Percentiles rank a stretch among this genome's conserved stretches.
phyloP scores from a whole-genome alignment of 2,888 invertebrate genomes.

The Amorpha juglandis region DNA sequence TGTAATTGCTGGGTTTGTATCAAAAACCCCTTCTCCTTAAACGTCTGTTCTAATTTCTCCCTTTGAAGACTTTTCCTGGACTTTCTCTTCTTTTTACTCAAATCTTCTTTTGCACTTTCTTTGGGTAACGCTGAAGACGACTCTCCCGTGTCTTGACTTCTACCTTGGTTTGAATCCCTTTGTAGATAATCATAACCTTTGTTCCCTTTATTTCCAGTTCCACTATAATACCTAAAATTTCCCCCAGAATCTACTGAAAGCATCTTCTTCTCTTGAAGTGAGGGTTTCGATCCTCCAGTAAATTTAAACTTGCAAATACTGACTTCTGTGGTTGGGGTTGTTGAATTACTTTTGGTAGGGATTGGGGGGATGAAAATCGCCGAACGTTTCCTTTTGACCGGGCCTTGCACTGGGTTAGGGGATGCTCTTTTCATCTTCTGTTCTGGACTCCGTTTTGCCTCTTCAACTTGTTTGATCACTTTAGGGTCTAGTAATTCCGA shows the following conservation, averaged over 20 bases:
- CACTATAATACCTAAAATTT: slow-evolving; percentile 94
- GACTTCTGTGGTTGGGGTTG: slow-evolving; percentile 92
- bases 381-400: slow-evolving; percentile 89
- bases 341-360: slow-evolving; percentile 88
- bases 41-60: slow-evolving; percentile 95
- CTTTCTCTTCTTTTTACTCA: slow-evolving; percentile 87
- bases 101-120: slow-evolving; percentile 61
- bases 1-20: slow-evolving; percentile 97
- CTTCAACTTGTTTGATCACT: slow-evolving; percentile 70
- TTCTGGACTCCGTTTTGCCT: slow-evolving; percentile 61
- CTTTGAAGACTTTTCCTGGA: slow-evolving; percentile 92
- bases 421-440: slow-evolving; percentile 77
- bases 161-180: slow-evolving; percentile 86
- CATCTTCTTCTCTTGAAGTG: slow-evolving; percentile 95
- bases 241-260: slow-evolving; percentile 95
- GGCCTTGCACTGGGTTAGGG: slow-evolving; percentile 67
- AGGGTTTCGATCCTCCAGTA: slow-evolving; percentile 95
- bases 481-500: slow-evolving; percentile 76
- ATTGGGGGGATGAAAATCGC: slow-evolving; percentile 94
- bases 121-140: slow-evolving; percentile 49
- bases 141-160: slow-evolving; percentile 50
- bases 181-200: slow-evolving; percentile 92
- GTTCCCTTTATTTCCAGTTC: slow-evolving; percentile 92
- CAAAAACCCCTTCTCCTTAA: slow-evolving; percentile 95
- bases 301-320: slow-evolving; percentile 97